Conservation (phyloP, 2,113 vertebrate genomes). For the Mungos mungo region DNA sequence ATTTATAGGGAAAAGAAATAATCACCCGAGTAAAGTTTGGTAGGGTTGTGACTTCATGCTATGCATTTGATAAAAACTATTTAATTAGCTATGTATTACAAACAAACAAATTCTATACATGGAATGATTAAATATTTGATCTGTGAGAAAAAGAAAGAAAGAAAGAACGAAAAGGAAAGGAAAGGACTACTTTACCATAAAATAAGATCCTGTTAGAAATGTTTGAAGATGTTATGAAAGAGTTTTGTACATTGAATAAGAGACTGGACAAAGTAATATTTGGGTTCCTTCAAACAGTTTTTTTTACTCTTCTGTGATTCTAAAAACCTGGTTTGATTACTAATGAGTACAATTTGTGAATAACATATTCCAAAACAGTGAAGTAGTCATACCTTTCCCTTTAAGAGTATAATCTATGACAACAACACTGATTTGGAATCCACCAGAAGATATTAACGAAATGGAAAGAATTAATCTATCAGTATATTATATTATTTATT, state of each 20-base stretch:
- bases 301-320: background rate
- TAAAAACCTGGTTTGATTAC: background rate
- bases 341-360: background rate
- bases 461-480: background rate
- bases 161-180: background rate
- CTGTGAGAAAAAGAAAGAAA: background rate
- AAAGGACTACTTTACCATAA: background rate
- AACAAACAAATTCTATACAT: background rate
- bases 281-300: background rate
- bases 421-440: background rate
- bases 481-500: background rate
- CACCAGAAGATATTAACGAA: background rate
- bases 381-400: background rate
- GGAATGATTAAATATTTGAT: background rate
- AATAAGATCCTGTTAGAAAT: background rate
- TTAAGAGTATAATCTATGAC: background rate
- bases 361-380: background rate
- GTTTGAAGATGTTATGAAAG: background rate
- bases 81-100: background rate
- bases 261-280: background rate
- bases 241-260: background rate
- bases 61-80: background rate
- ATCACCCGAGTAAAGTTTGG: background rate
- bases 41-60: background rate
- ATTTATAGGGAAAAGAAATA: background rate